Conservation (phyloP, 2,113 vertebrate genomes). For the Progne subis region DNA sequence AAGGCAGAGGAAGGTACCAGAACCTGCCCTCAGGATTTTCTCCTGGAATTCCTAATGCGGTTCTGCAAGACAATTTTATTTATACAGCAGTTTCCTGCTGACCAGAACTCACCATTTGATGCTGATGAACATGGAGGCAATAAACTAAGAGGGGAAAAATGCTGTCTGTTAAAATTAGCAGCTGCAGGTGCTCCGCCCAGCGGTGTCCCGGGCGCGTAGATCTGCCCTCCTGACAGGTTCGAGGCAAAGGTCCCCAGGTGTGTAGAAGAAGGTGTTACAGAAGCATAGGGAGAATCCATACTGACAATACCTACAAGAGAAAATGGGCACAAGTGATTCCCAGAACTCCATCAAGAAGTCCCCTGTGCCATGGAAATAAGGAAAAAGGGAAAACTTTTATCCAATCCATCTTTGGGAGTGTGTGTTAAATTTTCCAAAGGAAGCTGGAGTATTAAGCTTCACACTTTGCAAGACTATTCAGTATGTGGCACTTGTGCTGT, state of each 20-base stretch:
- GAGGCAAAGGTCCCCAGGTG: constrained; percentile 94
- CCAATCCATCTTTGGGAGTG: accelerated
- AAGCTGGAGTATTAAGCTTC: neutral
- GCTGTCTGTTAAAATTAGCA: constrained; percentile 96
- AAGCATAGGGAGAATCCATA: constrained; percentile 82
- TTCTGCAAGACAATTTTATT: accelerated
- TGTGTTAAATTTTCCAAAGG: neutral
- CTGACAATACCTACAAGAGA: constrained; percentile 82
- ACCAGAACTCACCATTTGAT: constrained; percentile 77
- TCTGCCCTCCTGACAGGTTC: constrained; percentile 90
- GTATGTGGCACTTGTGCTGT: accelerated
- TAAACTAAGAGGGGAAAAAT: constrained; percentile 98
- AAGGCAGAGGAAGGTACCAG: neutral
- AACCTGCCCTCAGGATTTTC: neutral
- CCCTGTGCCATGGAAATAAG: accelerated
- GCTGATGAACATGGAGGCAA: constrained; percentile 94
- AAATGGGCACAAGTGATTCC: neutral
- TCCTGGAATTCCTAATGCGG: accelerated
- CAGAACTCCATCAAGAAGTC: accelerated
- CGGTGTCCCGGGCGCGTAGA: constrained; percentile 87
- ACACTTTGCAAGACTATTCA: neutral
- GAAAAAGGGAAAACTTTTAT: neutral
- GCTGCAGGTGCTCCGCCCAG: constrained; percentile 84
- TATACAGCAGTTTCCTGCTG: neutral
- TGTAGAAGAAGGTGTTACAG: constrained; percentile 81